Evolutionary conservation across 1,140 invertebrate species (phyloP), one percentile per base, ranked within the genome.

Genomic region (Idris sp.): DNA sequence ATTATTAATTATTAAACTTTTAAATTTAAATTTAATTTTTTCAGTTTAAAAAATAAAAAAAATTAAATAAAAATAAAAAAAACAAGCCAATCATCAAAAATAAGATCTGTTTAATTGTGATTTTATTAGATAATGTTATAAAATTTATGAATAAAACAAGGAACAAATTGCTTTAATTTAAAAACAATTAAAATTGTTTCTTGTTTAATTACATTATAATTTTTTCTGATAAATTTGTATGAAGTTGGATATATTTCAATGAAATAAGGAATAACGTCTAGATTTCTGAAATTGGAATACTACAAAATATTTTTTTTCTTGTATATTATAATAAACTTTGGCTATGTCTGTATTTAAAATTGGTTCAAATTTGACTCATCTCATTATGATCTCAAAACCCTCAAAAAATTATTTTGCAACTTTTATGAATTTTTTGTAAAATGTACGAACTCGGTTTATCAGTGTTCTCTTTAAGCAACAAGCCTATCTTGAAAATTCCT

Each of bases 321-420:
- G 19, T 51, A 11, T 51, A 26, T 16, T 38, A 26, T 15, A 53
- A 38, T 22, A 22, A 22, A 22, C 19, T 22, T 22, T 22, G 2
- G 6, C 19, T 22, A 22, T 6, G 19, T 22, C 6, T 22, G 6
- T 22, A n/a, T n/a, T n/a, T n/a, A n/a, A n/a, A n/a, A n/a, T n/a
- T n/a, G n/a, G n/a, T 22, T 22, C 19, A 22, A 22, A 22, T 22
- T 22, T 22, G 48, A 33, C 13, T 36, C 35, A 75, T 69, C 46
- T 44, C 62, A 74, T 68, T 58, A 18, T 69, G 73, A 75, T 68
- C 62, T 53, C 40, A 48, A 49, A 18, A 56, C 14, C 36, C 36
- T 53, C 19, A n/a, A n/a, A 28, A 59, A 26, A 64, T 65, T 65
- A 69, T 65, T 65, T 65, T 35, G 65, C 61, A 61, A 67, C 54